Evolutionary conservation across 92 coral and sea anemone species (phyloP), one percentile per base, ranked within the genome.

Genomic region (Porites lobata): DNA sequence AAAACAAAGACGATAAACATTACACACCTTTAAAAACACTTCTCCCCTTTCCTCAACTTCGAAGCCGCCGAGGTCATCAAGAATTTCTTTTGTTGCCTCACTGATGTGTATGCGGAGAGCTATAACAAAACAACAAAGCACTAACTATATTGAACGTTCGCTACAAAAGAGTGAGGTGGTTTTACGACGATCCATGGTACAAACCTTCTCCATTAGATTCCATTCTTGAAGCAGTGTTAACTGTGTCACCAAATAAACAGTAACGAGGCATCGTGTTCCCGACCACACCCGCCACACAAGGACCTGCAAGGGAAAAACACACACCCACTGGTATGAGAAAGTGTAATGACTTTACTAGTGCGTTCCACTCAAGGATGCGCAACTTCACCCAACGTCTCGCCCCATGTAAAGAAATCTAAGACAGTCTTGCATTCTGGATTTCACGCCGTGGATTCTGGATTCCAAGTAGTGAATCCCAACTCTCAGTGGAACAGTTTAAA

Each of bases 221-320:
- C 99, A 96, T 96, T 78, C 99, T 89, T 38, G 99, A 96, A 18
- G 99, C 95, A 26, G 96, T 96, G 90, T 96, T 96, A 73, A 96
- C 99, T 1, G 99, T 96, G 67, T 96, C 99, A 51, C 99, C 99
- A 72, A 96, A 96, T 87, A 96, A 80, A 83, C 99, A 96, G 79
- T 96, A 96, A 0, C 99, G 93, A 47, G 99, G 99, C 99, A 96
- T 96, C 13, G 96, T 96, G 93, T 96, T 93, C 14, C 99, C 98
- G 10, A 96, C 99, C 59, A 96, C 99, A 43, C 99, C 99, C n/a
- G 99, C 99, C 65, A 96, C 98, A 1, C 92, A 96, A 3, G 98
- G 99, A 85, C 99, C 99, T 96, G 64, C 8, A 21, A 79, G 12
- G 38, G n/a, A 63, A 1, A 65, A 52, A 3, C 56, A 38, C 47